A percentile compares a stretch with the other conserved stretches of the same genome.
phyloP scores from a whole-genome alignment of 2,113 vertebrate species.

The Hippocampus mohnikei region DNA sequence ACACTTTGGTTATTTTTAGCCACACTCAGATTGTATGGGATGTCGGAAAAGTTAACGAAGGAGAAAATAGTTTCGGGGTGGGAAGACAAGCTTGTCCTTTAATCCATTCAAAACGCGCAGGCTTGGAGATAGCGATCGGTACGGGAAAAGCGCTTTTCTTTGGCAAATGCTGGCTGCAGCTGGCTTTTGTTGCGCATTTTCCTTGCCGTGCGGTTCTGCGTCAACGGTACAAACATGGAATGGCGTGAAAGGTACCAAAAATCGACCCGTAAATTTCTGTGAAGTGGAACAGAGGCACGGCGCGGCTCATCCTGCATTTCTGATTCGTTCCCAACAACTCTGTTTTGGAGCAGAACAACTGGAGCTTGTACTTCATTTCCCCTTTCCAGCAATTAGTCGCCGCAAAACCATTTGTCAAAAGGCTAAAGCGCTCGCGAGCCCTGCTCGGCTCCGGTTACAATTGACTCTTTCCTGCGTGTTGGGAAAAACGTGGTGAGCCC shows the following conservation, averaged over 20 bases:
- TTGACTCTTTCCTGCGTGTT: slow-evolving; percentile 61
- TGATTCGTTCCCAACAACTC: not conserved
- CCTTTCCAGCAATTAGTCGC: slow-evolving; percentile 66
- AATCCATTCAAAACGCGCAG: slow-evolving; percentile 50
- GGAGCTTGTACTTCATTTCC: slow-evolving; percentile 59
- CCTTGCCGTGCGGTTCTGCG: too few species aligned
- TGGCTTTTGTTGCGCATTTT: too few species aligned
- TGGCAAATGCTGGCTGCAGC: slow-evolving; percentile 42
- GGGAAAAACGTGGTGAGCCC: slow-evolving; percentile 48
- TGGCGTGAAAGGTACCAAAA: too few species aligned
- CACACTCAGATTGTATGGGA: slow-evolving; percentile 36
- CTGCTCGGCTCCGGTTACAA: slow-evolving; percentile 63
- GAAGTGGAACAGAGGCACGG: too few species aligned
- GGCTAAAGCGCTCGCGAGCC: slow-evolving; percentile 48
- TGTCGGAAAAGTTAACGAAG: slow-evolving; percentile 27
- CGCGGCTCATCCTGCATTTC: too few species aligned
- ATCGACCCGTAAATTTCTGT: too few species aligned
- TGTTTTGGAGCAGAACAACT: not conserved
- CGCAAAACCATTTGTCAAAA: slow-evolving; percentile 68
- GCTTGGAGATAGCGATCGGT: slow-evolving; percentile 68
- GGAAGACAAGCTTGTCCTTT: slow-evolving; percentile 16
- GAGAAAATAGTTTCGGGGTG: slow-evolving; percentile 17
- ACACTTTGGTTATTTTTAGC: slow-evolving; percentile 48
- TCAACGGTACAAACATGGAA: too few species aligned
- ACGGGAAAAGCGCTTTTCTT: slow-evolving; percentile 65